Base-by-base conservation (phyloP, 2,888 invertebrate genomes). In the Campoplex capitator region DNA sequence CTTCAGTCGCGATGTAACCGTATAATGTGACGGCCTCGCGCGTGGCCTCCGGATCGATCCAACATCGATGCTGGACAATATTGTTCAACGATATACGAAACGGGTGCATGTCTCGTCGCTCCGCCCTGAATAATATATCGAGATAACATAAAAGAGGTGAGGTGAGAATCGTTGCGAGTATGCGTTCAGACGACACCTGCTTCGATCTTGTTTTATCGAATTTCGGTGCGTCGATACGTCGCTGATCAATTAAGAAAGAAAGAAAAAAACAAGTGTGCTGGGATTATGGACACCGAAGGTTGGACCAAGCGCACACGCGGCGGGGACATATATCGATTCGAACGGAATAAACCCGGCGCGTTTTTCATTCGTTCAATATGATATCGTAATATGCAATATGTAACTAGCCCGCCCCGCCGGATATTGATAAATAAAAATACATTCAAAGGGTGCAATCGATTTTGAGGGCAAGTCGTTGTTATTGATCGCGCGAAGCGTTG, bases 1-100 rank as follows among this genome's bases (percentile, higher is more conserved):
- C 90, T 90, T 93, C 93, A 94, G 94, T 94, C 94, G 94, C 94
- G 92, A 94, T 94, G 94, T 94, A 94, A 94, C 94, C 94, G 91
- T 91, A 91, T 92, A 90, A 91, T 91, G 92, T 90, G 90, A 91
- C 91, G 94, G 94, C 93, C 93, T 93, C 91, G 90, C 91, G 90
- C 90, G 91, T 89, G 93, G 93, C 93, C 93, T 90, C 90, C 91
- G 91, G 92, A 90, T 54, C 35, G 90, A 91, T 90, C 85, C 89
- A 90, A 86, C 90, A 89, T 92, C 93, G 89, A 93, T 92, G 92
- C 91, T 91, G 90, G 92, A 93, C 91, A 89, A 88, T 91, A 88
- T 91, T 86, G 78, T 48, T 85, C 68, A 51, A 28, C 65, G 56
- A 84, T 83, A 81, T 77, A 23, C 23, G 38, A 58, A 38, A 71